phyloP scores from a whole-genome alignment of 92 coral and sea anemone species.

The Siderastrea siderea region DNA sequence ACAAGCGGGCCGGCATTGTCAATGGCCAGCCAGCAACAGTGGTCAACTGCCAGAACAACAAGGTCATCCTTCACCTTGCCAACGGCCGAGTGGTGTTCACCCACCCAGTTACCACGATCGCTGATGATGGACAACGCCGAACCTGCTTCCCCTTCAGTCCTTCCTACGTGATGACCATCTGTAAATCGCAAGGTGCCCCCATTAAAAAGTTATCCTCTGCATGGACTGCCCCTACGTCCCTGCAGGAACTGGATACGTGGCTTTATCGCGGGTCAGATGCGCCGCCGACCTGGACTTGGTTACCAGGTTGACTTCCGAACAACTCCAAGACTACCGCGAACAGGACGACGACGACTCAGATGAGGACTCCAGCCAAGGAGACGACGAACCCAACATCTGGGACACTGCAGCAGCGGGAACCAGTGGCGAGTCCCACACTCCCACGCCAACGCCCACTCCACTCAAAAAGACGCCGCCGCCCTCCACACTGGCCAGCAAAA shows the following conservation, averaged over 20 bases:
- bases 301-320: not conserved
- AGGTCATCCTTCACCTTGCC: not conserved
- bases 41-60: not conserved
- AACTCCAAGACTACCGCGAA: not conserved
- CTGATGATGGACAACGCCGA: not conserved
- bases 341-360: no score
- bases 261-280: not conserved
- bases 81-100: not conserved
- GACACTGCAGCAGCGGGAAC: no score
- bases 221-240: not conserved
- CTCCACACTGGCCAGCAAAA: no score
- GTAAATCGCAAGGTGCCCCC: not conserved
- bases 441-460: no score
- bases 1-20: not conserved
- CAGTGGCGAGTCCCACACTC: no score
- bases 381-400: no score
- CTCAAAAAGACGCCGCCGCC: no score
- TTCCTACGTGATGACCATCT: not conserved
- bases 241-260: slow-evolving; percentile 18
- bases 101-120: not conserved
- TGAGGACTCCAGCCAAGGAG: no score
- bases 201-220: slow-evolving; percentile 2
- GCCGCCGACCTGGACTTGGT: not conserved
- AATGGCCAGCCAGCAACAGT: slow-evolving; percentile 14
- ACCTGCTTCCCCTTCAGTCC: not conserved